phyloP scores from a whole-genome alignment of 2,797 vertebrate genomes.

The Orientallactaga sibirica region DNA sequence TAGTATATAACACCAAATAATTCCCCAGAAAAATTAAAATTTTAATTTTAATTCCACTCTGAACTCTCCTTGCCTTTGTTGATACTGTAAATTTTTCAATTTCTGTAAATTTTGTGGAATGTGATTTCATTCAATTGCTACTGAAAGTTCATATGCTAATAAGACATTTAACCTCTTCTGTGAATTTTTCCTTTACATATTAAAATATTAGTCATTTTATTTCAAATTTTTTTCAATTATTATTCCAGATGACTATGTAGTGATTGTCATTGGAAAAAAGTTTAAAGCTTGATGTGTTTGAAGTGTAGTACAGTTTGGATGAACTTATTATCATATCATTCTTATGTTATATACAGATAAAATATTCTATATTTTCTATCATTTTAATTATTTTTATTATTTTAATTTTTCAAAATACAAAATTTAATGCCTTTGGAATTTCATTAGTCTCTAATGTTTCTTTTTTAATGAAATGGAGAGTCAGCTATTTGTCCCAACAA shows the following conservation, averaged over 20 bases:
- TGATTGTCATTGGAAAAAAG: neutral
- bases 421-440: neutral
- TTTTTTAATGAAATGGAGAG: constrained; percentile 1
- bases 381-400: neutral
- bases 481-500: neutral
- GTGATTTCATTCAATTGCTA: constrained; percentile 50
- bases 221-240: constrained; percentile 34
- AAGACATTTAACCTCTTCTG: neutral
- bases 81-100: constrained; percentile 28
- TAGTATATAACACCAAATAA: constrained; percentile 31
- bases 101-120: constrained; percentile 50
- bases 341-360: neutral
- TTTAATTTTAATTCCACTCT: neutral
- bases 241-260: neutral
- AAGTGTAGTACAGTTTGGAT: neutral
- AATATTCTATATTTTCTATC: constrained; percentile 36
- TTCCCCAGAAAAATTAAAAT: constrained; percentile 8
- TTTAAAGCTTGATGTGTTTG: neutral
- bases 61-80: neutral
- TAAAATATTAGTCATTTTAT: constrained; percentile 24
- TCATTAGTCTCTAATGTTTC: too few relatives aligned
- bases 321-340: neutral
- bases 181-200: constrained; percentile 12
- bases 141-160: constrained; percentile 35
- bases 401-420: constrained; percentile 50